Conservation (phyloP, 2,888 invertebrate species). For the Drosophila helvetica region DNA sequence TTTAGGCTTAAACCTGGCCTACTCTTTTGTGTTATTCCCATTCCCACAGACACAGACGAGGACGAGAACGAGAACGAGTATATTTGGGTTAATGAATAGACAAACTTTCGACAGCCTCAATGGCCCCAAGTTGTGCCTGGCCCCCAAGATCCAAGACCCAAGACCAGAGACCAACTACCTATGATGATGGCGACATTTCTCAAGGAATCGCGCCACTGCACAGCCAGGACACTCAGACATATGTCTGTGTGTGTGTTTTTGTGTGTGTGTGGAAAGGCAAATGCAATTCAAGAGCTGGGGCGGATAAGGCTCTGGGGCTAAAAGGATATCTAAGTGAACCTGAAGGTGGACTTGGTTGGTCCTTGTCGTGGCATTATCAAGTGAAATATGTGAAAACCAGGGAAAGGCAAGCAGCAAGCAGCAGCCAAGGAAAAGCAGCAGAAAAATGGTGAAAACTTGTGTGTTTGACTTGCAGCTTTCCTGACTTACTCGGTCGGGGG, state of each 20-base stretch:
- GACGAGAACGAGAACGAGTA: neutral
- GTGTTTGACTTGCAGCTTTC: slow-evolving; percentile 75
- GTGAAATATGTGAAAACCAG: slow-evolving; percentile 54
- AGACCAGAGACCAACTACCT: neutral
- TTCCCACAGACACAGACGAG: slow-evolving; percentile 1
- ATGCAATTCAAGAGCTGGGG: slow-evolving; percentile 60
- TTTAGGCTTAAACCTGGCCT: slow-evolving; percentile 46
- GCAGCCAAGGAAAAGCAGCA: slow-evolving; percentile 23
- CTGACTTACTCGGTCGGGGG: slow-evolving; percentile 23
- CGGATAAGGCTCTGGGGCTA: slow-evolving; percentile 36
- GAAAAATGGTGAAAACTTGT: slow-evolving; percentile 63
- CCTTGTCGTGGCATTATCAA: slow-evolving; percentile 59
- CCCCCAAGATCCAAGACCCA: slow-evolving; percentile 27
- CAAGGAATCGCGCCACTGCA: slow-evolving; percentile 32
- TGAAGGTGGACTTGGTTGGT: slow-evolving; percentile 31
- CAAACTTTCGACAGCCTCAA: slow-evolving; percentile 77
- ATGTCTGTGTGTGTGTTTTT: slow-evolving; percentile 2
- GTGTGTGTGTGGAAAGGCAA: slow-evolving; percentile 49
- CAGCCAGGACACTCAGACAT: slow-evolving; percentile 8
- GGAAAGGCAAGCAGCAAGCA: slow-evolving; percentile 15
- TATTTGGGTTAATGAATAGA: slow-evolving; percentile 79
- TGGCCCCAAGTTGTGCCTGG: slow-evolving; percentile 67
- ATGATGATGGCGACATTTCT: slow-evolving; percentile 42
- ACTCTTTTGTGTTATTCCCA: slow-evolving; percentile 20
- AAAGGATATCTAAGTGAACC: slow-evolving; percentile 39